Conservation (phyloP, 2,797 vertebrate genomes). For the Crenuchus spilurus region DNA sequence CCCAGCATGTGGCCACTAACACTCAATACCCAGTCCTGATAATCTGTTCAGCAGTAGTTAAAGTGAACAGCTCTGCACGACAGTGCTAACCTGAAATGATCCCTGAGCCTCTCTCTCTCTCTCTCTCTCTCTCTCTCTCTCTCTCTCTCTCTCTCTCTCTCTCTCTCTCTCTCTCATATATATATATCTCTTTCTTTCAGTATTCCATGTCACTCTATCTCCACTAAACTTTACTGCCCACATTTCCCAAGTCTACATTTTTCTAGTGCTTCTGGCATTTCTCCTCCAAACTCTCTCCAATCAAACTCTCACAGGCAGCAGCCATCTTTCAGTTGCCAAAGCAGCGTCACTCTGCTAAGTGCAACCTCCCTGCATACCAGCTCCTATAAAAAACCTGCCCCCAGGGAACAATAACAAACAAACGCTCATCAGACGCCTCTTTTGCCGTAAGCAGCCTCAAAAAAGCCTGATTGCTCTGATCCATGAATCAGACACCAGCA, state of each 20-base stretch:
- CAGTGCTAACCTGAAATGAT: conserved; percentile 12
- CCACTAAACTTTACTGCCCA: background rate
- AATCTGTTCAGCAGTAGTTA: conserved; percentile 23
- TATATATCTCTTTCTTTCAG: background rate
- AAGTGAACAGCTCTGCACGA: background rate
- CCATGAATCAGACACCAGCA: conserved; percentile 19
- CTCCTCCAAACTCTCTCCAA: background rate
- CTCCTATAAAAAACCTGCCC: conserved; percentile 38
- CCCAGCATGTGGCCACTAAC: conserved; percentile 1
- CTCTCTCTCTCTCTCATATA: background rate
- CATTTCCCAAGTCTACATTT: background rate
- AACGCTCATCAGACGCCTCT: no score
- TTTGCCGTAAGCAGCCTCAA: conserved; percentile 20
- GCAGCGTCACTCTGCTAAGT: background rate
- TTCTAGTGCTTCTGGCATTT: background rate
- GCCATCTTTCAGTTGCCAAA: background rate
- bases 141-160: conserved; percentile 4
- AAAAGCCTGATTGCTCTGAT: conserved; percentile 21
- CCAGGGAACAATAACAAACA: conserved; percentile 19
- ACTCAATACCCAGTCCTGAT: conserved; percentile 8
- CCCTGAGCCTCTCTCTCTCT: background rate
- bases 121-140: conserved; percentile 35
- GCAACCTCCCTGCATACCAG: conserved; percentile 12
- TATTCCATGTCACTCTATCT: background rate
- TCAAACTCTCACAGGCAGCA: background rate